phyloP scores from a whole-genome alignment of 2,888 invertebrate species.

The Ptychoptera albimana region DNA sequence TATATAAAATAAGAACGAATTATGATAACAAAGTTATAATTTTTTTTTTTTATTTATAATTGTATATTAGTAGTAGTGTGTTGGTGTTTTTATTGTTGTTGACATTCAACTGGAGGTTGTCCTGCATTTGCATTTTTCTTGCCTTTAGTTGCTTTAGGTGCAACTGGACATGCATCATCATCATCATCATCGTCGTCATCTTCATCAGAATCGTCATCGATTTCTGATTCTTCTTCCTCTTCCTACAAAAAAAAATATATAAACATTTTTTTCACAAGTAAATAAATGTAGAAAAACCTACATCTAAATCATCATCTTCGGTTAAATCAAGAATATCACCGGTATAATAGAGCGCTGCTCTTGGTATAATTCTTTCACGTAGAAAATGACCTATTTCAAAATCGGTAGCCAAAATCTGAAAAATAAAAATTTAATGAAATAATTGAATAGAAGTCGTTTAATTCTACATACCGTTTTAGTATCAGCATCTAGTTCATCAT shows the following conservation, averaged over 20 bases:
- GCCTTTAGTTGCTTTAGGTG: slow-evolving; percentile 14
- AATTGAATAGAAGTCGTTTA: not conserved
- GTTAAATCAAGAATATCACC: slow-evolving; percentile 76
- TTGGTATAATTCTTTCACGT: slow-evolving; percentile 90
- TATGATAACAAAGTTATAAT: too few relatives aligned
- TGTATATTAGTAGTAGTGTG: too few relatives aligned
- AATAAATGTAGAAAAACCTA: slow-evolving; percentile 23
- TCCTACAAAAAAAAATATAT: slow-evolving; percentile 22
- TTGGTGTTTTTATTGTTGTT: slow-evolving; percentile 62
- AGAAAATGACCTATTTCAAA: slow-evolving; percentile 98
- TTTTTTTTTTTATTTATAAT: too few relatives aligned
- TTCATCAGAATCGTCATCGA: slow-evolving; percentile 32
- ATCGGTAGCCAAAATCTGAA: slow-evolving; percentile 74
- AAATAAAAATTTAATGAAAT: slow-evolving; percentile 5
- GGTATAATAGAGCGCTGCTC: slow-evolving; percentile 91
- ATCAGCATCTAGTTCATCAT: slow-evolving; percentile 79
- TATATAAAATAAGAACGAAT: too few relatives aligned
- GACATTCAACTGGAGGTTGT: slow-evolving; percentile 46
- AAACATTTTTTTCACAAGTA: slow-evolving; percentile 10
- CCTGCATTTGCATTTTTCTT: slow-evolving; percentile 15
- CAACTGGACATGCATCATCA: slow-evolving; percentile 16
- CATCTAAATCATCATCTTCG: slow-evolving; percentile 56
- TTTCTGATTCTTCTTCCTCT: slow-evolving; percentile 44
- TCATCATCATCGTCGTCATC: slow-evolving; percentile 17
- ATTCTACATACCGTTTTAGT: slow-evolving; percentile 36